Conservation (phyloP, 2,797 vertebrate genomes). For the Kryptopterus vitreolus region DNA sequence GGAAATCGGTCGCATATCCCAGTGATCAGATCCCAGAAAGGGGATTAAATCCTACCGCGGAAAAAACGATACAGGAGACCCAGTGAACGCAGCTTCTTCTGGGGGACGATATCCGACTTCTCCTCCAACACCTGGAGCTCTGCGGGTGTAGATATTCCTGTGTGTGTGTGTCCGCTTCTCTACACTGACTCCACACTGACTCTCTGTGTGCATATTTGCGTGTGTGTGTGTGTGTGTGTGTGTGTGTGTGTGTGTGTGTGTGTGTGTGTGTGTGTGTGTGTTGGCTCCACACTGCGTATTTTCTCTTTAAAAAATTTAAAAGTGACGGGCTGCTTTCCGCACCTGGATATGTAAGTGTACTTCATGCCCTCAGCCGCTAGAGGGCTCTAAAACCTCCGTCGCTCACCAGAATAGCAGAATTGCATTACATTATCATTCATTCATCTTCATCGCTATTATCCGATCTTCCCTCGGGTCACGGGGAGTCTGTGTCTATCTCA, state of each 20-base stretch:
- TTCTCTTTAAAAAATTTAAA: constrained; percentile 24
- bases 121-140: constrained; percentile 17
- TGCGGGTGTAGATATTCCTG: neutral
- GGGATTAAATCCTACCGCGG: constrained; percentile 28
- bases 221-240: constrained; percentile 4
- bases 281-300: constrained; percentile 25
- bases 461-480: too few species aligned
- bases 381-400: neutral
- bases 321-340: constrained; percentile 20
- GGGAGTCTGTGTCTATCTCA: too few species aligned
- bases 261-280: constrained; percentile 9
- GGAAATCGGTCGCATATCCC: neutral
- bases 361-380: constrained; percentile 2
- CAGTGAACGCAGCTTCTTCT: neutral
- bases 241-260: neutral
- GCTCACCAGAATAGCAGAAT: too few species aligned
- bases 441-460: too few species aligned
- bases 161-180: constrained; percentile 16
- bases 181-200: constrained; percentile 10
- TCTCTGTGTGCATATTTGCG: neutral
- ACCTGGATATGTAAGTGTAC: constrained; percentile 17
- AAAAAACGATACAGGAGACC: neutral
- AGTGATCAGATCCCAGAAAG: neutral
- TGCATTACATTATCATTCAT: too few species aligned
- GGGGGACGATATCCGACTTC: constrained; percentile 27